These are phyloP conservation scores for Thysanoteuthis rhombus DNA, from an alignment of 2,888 invertebrate species.

Conservation along the genomic window DNA sequence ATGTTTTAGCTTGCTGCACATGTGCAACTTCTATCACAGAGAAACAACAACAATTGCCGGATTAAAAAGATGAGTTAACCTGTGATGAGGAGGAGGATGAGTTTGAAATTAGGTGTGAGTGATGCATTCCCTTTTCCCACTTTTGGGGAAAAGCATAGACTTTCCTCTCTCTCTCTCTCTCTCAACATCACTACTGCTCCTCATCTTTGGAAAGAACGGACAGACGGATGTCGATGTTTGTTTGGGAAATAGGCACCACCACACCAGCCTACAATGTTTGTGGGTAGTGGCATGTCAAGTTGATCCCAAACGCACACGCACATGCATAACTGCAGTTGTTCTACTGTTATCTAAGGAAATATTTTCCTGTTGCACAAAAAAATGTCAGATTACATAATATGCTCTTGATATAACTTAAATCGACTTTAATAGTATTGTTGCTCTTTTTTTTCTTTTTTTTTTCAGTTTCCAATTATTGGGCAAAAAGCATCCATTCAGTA, in stretches of 20 bases:
- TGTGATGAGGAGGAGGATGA: background rate
- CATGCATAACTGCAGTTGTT: background rate
- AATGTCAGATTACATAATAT: background rate
- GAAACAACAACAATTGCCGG: background rate
- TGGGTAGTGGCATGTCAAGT: slow-evolving; percentile 12
- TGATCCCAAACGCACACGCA: background rate
- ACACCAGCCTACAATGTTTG: background rate
- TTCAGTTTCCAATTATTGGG: background rate
- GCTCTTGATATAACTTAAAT: background rate
- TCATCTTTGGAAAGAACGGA: background rate
- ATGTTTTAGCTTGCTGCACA: background rate
- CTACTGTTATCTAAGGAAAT: background rate
- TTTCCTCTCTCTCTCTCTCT: background rate
- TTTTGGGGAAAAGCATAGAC: background rate
- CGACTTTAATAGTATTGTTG: background rate
- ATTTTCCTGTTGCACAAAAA: background rate
- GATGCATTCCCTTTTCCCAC: no score
- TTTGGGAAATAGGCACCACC: background rate
- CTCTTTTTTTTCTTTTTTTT: background rate
- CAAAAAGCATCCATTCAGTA: background rate
- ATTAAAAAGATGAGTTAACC: background rate
- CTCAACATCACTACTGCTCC: background rate
- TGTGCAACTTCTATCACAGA: slow-evolving; percentile 12
- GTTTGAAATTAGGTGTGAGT: slow-evolving; percentile 12
- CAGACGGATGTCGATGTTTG: background rate